Base-by-base conservation (phyloP, 2,888 invertebrate genomes). In the Sisyra terminalis region DNA sequence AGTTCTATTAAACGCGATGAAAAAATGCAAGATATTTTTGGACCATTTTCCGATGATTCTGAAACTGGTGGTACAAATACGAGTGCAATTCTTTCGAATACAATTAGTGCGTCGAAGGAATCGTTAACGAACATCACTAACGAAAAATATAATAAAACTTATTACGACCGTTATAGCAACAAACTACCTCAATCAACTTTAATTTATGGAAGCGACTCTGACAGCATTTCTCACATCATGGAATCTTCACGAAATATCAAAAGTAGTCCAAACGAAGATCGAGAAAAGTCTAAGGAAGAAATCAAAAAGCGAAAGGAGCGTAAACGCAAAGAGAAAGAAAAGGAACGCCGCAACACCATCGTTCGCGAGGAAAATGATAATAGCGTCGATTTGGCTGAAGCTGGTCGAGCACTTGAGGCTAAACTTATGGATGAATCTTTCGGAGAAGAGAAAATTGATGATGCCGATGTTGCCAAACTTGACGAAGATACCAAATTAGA, bases 1-100 rank as follows among this genome's bases (percentile, higher is more conserved):
- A 49, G 46, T 42, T 51, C 51, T 42, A 53, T 60, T 1, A 75
- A 79, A 51, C 75, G 81, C 46, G 82, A 81, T 50, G 84, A 77
- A 17, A 82, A 85, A 61, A 83, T 87, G 80, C 85, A 87, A 58
- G 86, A 85, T 51, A 87, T 88, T 46, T 88, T 88, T 61, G 88
- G 87, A 1, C 83, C 86, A 9, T 66, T 87, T 46, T 86, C 88
- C 1, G 88, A 87, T 51, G 75, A 76, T 48, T 67, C 67, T 2
- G 67, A 66, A 49, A 57, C 57, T 45, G 58, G 57, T 9, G 46
- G 47, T 29, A 57, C 58, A 51, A 59, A 56, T 14, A 46, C 51
- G 18, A 49, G 51, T 14, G 47, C 45, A 17, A 32, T 29, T 30
- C 45, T 43, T 9, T 41, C 46, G 34, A 42, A 39, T 1, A 46